These are phyloP conservation scores for Anoncus sp. DNA, from an alignment of 2,888 invertebrate genomes.

Conservation along the genomic window DNA sequence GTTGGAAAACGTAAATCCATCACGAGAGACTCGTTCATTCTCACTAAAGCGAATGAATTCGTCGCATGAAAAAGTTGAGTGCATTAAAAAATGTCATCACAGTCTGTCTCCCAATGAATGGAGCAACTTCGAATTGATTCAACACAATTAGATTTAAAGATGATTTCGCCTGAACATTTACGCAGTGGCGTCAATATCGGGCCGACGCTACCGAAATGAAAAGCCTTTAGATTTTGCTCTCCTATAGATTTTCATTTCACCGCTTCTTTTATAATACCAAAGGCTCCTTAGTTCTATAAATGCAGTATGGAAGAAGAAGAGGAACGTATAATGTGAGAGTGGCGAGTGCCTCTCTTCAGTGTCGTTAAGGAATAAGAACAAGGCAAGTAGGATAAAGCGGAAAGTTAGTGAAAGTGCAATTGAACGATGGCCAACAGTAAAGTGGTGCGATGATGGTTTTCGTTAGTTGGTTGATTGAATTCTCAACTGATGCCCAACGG, in stretches of 20 bases:
- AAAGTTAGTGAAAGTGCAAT: constrained; percentile 44
- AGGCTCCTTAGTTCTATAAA: constrained; percentile 9
- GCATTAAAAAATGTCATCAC: too few species aligned
- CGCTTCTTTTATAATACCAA: constrained; percentile 9
- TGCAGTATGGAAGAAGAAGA: constrained; percentile 3
- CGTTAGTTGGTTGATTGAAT: constrained; percentile 46
- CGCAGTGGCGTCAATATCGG: background rate
- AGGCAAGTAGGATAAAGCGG: constrained; percentile 25
- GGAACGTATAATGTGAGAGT: constrained; percentile 24
- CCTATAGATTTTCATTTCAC: constrained; percentile 2
- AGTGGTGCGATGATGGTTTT: constrained; percentile 29
- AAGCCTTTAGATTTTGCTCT: constrained; percentile 22
- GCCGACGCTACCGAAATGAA: constrained; percentile 17
- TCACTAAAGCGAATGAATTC: background rate
- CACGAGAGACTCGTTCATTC: too few species aligned
- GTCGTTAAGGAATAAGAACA: constrained; percentile 8
- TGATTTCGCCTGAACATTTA: background rate
- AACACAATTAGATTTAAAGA: background rate
- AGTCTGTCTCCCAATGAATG: too few species aligned
- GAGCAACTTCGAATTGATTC: background rate
- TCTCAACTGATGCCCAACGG: constrained; percentile 57
- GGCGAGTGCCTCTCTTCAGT: background rate
- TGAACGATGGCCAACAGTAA: constrained; percentile 23
- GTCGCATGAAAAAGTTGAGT: background rate
- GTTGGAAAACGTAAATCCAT: too few species aligned